Base-by-base conservation (phyloP, 2,797 vertebrate genomes). In the Scarus forsteni region DNA sequence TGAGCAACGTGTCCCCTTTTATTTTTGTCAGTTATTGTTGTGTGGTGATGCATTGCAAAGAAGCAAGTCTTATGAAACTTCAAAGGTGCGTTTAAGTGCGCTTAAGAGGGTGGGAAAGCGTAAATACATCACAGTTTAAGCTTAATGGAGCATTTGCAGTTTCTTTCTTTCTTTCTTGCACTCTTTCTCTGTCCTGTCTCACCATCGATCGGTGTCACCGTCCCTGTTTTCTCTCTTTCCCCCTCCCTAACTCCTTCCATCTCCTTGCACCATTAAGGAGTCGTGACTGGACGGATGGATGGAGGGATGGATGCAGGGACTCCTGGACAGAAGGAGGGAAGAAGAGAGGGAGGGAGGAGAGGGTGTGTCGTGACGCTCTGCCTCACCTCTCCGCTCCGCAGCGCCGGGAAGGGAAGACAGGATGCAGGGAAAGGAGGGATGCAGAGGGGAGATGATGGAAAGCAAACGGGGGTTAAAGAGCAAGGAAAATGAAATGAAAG, bases 201-300 rank as follows among this genome's bases (percentile, higher is more conserved):
- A 2, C 5, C 6, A 1, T 39, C 12, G 4, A 44, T 46, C 34
- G 10, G 16, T 43, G 10, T 48, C 9, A n/a, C 57, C 42, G 3
- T 50, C 16, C 11, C 8, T 18, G 9, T 27, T 43, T 39, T 3
- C 36, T 5, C 6, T 27, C 15, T 15, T 0, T 69, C 19, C 46
- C 18, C n/a, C 18, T 55, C 40, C 43, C 55, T 67, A 51, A 55
- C 45, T 73, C 74, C 50, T 57, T 66, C 55, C 45, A 50, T 71
- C 56, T 66, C 68, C 56, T 50, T 49, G 58, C 70, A 44, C 61
- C 64, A 61, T 77, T 66, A 61, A 64, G 78, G 79, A 89, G 87
- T 88, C 86, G 84, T 91, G 88, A 89, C 88, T 83, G 60, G 78
- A 59, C 44, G 61, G 62, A 62, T 15, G 61, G 57, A 63, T 34